Conservation (phyloP, 2,888 invertebrate species). For the Leucoma salicis region DNA sequence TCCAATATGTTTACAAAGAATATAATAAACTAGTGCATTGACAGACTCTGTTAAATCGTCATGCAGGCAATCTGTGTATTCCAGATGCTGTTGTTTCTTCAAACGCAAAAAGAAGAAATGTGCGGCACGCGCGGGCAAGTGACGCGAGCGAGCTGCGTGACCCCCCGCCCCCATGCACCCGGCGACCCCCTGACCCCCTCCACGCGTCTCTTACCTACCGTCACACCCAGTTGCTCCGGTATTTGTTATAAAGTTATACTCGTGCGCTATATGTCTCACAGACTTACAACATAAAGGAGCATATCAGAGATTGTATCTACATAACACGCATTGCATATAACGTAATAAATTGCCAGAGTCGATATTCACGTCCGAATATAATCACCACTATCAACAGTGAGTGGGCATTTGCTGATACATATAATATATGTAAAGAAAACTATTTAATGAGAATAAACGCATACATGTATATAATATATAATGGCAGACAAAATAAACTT, state of each 20-base stretch:
- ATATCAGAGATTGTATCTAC: no score
- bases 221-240: conserved; percentile 31
- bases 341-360: no score
- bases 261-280: neutral
- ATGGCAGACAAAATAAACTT: no score
- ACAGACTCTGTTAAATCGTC: conserved; percentile 78
- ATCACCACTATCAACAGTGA: no score
- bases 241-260: neutral
- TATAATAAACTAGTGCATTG: conserved; percentile 52
- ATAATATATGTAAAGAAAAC: no score
- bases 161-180: conserved; percentile 32
- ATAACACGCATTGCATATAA: no score
- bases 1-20: no score
- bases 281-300: neutral
- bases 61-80: conserved; percentile 82
- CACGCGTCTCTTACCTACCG: conserved; percentile 3
- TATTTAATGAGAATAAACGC: no score
- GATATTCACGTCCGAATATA: no score
- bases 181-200: conserved; percentile 12
- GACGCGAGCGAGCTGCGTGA: conserved; percentile 84
- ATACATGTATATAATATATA: no score
- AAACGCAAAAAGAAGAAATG: conserved; percentile 99
- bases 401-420: no score
- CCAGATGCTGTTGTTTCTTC: conserved; percentile 99
- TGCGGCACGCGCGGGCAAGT: conserved; percentile 92